phyloP scores from a whole-genome alignment of 2,888 invertebrate genomes.

The Xylota segnis region DNA sequence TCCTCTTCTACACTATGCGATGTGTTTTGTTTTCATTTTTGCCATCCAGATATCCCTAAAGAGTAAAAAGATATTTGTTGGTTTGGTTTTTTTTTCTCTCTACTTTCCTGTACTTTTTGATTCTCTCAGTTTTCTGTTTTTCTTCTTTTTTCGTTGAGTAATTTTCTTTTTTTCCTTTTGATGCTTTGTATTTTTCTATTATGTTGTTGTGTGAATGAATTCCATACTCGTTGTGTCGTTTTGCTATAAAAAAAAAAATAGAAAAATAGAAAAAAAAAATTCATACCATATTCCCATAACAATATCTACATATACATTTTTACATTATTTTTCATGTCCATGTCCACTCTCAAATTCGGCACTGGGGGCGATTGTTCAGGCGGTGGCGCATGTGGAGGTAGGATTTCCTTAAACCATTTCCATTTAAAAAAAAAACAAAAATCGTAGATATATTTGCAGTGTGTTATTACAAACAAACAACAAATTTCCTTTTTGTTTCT shows the following conservation, averaged over 20 bases:
- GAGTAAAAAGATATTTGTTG: slow-evolving; percentile 53
- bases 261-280: slow-evolving; percentile 49
- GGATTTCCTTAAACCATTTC: slow-evolving; percentile 73
- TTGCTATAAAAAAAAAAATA: slow-evolving; percentile 62
- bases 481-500: slow-evolving; percentile 27
- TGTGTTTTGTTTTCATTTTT: slow-evolving; percentile 64
- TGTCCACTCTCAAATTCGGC: slow-evolving; percentile 76
- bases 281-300: slow-evolving; percentile 75
- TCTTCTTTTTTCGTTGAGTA: slow-evolving; percentile 34
- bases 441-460: slow-evolving; percentile 63
- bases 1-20: slow-evolving; percentile 26
- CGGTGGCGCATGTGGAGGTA: slow-evolving; percentile 77
- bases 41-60: slow-evolving; percentile 54
- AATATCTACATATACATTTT: slow-evolving; percentile 77
- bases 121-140: slow-evolving; percentile 43
- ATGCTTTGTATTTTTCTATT: slow-evolving; percentile 72
- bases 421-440: slow-evolving; percentile 51
- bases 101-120: slow-evolving; percentile 23
- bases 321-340: slow-evolving; percentile 77
- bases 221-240: slow-evolving; percentile 75
- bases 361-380: slow-evolving; percentile 76
- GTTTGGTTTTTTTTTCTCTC: slow-evolving; percentile 20
- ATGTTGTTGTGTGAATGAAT: slow-evolving; percentile 73
- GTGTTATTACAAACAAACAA: slow-evolving; percentile 18
- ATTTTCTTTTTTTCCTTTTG: slow-evolving; percentile 52